Conservation (phyloP, 30 jellyfish, hydroid and myxozoan genomes). For the Catostylus mosaicus region DNA sequence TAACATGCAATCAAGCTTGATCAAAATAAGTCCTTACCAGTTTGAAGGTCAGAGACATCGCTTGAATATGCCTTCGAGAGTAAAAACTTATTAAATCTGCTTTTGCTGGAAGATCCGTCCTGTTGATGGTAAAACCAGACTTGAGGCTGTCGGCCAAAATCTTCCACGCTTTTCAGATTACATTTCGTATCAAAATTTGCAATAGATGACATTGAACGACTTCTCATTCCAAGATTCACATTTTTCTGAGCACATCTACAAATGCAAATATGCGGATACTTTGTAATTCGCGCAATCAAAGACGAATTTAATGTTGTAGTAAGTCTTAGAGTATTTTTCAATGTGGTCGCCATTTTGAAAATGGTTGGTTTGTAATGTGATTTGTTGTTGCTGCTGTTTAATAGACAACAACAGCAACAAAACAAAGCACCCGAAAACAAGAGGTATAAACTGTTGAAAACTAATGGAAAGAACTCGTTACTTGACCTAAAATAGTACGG, state of each 20-base stretch:
- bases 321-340: not conserved
- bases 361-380: no score
- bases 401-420: no score
- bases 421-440: no score
- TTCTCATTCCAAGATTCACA: not conserved
- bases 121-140: no score
- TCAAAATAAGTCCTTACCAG: not conserved
- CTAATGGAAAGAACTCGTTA: no score
- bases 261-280: not conserved
- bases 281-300: not conserved
- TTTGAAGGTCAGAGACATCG: not conserved
- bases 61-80: not conserved
- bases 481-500: no score
- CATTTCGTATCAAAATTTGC: no score
- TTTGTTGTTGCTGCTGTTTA: no score
- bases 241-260: not conserved
- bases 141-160: no score
- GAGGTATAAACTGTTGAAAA: no score
- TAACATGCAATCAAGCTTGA: not conserved
- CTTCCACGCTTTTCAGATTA: no score
- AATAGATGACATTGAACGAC: not conserved
- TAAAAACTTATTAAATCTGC: not conserved
- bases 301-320: not conserved
- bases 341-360: constrained; percentile 1
- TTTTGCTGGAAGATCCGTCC: not conserved